Percentiles rank a stretch among this genome's conserved stretches.
Evolutionary conservation across 37 sponge, comb jelly and placozoan genomes (phyloP).

Genomic region (Mnemiopsis leidyi): DNA sequence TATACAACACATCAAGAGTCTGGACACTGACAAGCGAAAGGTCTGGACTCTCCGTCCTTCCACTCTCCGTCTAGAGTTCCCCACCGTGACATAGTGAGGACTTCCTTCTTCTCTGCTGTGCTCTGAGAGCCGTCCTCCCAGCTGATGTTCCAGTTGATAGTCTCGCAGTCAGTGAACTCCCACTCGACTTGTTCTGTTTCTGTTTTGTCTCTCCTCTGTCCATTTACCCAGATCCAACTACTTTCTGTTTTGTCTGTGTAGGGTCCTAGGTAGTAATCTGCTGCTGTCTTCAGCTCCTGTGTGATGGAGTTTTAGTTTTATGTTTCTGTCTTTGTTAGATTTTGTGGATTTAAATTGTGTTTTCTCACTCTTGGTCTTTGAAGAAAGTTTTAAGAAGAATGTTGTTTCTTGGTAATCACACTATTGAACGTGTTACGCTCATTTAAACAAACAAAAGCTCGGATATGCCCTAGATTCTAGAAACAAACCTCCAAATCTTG

Average conservation of each 20-base stretch:
- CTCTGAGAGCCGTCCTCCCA: not conserved
- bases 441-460: too few species aligned
- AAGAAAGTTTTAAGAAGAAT: not conserved
- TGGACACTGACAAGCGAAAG: constrained; percentile 52
- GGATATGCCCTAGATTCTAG: too few species aligned
- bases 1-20: too few species aligned
- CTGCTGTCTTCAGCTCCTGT: not conserved
- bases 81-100: not conserved
- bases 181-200: not conserved
- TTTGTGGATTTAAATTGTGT: not conserved
- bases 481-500: not conserved
- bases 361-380: not conserved
- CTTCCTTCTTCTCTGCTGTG: not conserved
- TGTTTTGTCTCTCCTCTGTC: not conserved
- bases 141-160: constrained; percentile 3
- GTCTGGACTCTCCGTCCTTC: not conserved
- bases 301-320: not conserved
- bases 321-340: too few species aligned
- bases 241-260: not conserved
- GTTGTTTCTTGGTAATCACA: too few species aligned
- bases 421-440: too few species aligned
- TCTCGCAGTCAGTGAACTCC: not conserved
- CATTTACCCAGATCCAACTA: constrained; percentile 27
- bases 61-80: not conserved
- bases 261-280: not conserved